A percentile compares a stretch with the other conserved stretches of the same genome.
Evolutionary conservation across 1,140 invertebrate species (phyloP).

Genomic region (Trichonephila clavata): DNA sequence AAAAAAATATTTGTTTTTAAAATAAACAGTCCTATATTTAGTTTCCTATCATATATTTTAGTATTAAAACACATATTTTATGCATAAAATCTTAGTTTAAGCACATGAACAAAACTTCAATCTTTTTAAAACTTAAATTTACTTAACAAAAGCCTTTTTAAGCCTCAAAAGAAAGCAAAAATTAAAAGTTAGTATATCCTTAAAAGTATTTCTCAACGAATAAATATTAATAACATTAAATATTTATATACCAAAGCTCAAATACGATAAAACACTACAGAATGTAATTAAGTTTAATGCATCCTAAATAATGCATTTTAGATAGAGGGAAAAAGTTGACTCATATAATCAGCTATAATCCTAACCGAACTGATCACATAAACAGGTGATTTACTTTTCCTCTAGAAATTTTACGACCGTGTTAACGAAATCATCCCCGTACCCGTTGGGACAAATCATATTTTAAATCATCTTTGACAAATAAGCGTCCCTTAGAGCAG

Average conservation of each 20-base stretch:
- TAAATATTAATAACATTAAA: no score
- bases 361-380: neutral
- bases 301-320: neutral
- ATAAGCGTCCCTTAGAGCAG: neutral
- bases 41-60: no score
- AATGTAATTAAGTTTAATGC: neutral
- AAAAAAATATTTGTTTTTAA: no score
- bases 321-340: neutral
- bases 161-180: no score
- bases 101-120: no score
- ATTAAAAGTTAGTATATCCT: no score
- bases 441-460: neutral
- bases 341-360: neutral
- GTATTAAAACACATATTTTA: no score
- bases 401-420: neutral
- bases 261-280: neutral
- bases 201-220: no score
- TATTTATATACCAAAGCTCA: neutral
- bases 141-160: no score
- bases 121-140: no score
- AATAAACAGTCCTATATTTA: no score
- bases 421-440: neutral
- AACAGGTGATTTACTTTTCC: neutral
- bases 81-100: no score
- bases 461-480: conserved; percentile 25